phyloP scores from a whole-genome alignment of 2,797 vertebrate genomes.

The Alectoris magna region DNA sequence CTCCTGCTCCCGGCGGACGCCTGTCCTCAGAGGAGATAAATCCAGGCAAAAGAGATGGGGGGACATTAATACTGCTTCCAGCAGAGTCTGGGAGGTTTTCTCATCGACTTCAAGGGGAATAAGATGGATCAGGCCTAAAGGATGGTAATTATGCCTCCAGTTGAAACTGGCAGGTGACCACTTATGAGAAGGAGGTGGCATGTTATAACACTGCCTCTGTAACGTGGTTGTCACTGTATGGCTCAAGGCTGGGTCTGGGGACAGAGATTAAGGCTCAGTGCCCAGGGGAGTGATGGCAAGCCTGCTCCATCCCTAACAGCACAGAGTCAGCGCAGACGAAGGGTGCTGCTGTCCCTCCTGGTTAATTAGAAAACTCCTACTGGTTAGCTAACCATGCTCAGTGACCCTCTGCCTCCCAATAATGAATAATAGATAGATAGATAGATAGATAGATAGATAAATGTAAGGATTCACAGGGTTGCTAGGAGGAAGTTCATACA shows the following conservation, averaged over 20 bases:
- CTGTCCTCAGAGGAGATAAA: slow-evolving; percentile 13
- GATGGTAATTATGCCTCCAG: slow-evolving; percentile 24
- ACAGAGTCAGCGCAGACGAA: slow-evolving; percentile 39
- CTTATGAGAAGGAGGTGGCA: slow-evolving; percentile 58
- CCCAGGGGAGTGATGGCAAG: slow-evolving; percentile 48
- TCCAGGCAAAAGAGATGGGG: slow-evolving; percentile 22
- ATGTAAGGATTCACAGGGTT: slow-evolving; percentile 24
- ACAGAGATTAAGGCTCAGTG: slow-evolving; percentile 54
- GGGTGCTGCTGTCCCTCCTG: slow-evolving; percentile 64
- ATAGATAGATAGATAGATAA: not conserved
- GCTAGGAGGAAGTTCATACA: not conserved
- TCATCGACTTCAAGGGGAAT: slow-evolving; percentile 69
- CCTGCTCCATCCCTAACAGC: slow-evolving; percentile 49
- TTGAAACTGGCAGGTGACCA: slow-evolving; percentile 35
- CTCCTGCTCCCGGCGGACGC: not conserved
- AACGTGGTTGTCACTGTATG: not conserved
- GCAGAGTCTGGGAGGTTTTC: slow-evolving; percentile 68
- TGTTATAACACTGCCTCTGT: slow-evolving; percentile 20
- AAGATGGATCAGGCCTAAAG: slow-evolving; percentile 67
- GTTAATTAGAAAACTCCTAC: slow-evolving; percentile 71
- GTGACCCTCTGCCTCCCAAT: not conserved
- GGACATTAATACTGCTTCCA: slow-evolving; percentile 49
- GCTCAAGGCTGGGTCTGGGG: slow-evolving; percentile 55
- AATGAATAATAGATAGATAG: not conserved
- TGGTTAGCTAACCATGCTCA: slow-evolving; percentile 20